Conservation (phyloP, 2,113 vertebrate species). For the Cyanistes caeruleus region DNA sequence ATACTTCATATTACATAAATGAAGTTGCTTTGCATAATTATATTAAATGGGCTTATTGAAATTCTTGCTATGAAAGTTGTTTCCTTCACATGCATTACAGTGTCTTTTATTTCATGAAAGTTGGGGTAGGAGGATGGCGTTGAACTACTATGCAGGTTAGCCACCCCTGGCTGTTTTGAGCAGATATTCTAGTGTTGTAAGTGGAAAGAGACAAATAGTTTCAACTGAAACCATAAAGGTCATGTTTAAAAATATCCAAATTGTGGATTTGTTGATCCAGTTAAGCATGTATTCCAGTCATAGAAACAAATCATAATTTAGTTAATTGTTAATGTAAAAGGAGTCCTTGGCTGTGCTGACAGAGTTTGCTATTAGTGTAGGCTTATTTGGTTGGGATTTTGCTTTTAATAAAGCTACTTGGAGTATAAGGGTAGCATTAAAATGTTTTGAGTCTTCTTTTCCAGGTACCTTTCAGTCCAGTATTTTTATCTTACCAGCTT, state of each 20-base stretch:
- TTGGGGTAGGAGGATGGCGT: rapidly evolving
- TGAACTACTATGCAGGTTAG: neutral
- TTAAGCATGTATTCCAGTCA: neutral
- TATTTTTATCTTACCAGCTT: neutral
- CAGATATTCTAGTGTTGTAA: neutral
- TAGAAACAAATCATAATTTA: neutral
- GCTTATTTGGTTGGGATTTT: neutral
- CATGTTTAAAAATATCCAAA: neutral
- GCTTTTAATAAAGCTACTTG: neutral
- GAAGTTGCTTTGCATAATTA: neutral
- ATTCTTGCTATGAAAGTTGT: neutral
- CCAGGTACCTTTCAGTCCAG: neutral
- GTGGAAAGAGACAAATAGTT: neutral
- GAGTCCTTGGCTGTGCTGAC: neutral
- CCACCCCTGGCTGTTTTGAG: neutral
- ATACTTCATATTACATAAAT: neutral
- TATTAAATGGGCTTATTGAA: neutral
- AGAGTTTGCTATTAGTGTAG: neutral
- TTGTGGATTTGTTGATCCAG: neutral
- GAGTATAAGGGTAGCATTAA: neutral
- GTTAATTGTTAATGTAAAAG: neutral
- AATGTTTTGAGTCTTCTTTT: neutral
- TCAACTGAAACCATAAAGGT: neutral
- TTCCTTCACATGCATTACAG: neutral
- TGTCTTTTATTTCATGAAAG: neutral